Evolutionary conservation across 2,113 vertebrate species (phyloP).

Genomic region (Aplodontia rufa): DNA sequence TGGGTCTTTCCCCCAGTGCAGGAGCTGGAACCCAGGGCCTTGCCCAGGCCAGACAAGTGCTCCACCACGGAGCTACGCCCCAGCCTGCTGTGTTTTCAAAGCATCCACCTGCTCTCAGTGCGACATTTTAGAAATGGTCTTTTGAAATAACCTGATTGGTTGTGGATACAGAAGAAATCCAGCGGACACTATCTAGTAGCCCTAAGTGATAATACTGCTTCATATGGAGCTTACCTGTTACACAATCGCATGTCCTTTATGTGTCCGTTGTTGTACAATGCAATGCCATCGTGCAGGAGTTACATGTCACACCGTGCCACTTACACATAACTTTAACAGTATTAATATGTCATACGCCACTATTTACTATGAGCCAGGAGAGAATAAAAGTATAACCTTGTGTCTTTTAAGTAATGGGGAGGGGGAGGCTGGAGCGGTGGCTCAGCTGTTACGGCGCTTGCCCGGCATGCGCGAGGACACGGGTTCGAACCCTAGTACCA

Average conservation of each 20-base stretch:
- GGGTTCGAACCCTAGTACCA: too few species aligned
- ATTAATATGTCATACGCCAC: neutral
- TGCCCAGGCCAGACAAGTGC: too few species aligned
- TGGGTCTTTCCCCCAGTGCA: too few species aligned
- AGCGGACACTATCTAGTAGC: neutral
- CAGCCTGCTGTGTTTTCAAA: constrained; percentile 29
- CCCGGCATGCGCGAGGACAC: too few species aligned
- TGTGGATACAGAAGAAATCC: neutral
- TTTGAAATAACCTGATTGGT: neutral
- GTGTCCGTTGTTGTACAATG: neutral
- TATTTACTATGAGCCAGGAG: neutral
- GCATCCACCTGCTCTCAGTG: neutral
- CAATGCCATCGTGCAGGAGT: neutral
- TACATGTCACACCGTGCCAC: neutral
- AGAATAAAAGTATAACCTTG: neutral
- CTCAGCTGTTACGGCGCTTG: too few species aligned
- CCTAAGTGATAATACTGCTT: neutral
- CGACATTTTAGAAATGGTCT: neutral
- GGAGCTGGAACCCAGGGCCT: neutral
- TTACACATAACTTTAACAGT: neutral
- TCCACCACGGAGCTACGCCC: neutral
- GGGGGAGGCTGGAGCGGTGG: too few species aligned
- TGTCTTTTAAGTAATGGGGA: too few species aligned
- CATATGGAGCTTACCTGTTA: neutral
- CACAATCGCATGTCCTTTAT: neutral